Conservation (phyloP, 2,888 invertebrate genomes). For the Pherbina coryleti region DNA sequence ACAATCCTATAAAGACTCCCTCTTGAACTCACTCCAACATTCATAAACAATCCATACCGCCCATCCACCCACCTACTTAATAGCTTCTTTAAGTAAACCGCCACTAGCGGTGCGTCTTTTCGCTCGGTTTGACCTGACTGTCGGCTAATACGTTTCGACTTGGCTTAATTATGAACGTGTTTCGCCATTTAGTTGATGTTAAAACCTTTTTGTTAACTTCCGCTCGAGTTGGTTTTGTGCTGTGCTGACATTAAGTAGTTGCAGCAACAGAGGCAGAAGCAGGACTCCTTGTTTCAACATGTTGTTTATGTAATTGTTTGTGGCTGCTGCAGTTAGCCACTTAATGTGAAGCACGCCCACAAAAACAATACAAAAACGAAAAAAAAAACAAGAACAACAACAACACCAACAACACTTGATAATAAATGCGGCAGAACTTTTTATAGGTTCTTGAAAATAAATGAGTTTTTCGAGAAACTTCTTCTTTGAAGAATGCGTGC, state of each 20-base stretch:
- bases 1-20: background rate
- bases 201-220: slow-evolving; percentile 11
- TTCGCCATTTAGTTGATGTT: slow-evolving; percentile 16
- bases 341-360: background rate
- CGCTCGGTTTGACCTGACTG: slow-evolving; percentile 5
- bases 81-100: background rate
- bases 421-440: background rate
- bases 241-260: slow-evolving; percentile 44
- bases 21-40: background rate
- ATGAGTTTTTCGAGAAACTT: slow-evolving; percentile 1
- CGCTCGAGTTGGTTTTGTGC: slow-evolving; percentile 35
- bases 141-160: slow-evolving; percentile 3
- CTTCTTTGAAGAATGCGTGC: background rate
- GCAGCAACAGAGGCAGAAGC: slow-evolving; percentile 4
- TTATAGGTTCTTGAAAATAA: slow-evolving; percentile 1
- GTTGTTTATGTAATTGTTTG: background rate
- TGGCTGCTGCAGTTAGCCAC: background rate
- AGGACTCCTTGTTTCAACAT: background rate
- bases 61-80: background rate
- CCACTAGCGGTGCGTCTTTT: background rate
- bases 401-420: background rate
- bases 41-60: background rate
- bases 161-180: slow-evolving; percentile 22
- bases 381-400: no score
- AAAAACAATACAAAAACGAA: background rate